Percentiles rank a stretch among this genome's conserved stretches.
Evolutionary conservation across 1,140 invertebrate genomes (phyloP).

Genomic region (Lepidurus packardi): DNA sequence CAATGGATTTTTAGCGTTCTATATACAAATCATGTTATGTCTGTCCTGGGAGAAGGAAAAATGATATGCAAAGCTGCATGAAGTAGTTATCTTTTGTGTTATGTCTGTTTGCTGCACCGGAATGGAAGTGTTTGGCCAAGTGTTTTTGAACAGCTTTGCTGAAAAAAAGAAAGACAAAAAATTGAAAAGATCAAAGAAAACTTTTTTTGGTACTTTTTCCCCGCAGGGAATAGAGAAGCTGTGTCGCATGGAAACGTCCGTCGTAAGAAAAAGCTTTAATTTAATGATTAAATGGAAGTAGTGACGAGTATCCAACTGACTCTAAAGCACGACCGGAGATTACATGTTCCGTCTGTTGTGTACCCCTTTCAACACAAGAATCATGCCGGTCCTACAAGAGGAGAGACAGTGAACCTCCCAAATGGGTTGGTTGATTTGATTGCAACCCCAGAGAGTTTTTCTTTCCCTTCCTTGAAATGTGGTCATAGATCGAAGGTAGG

Average conservation of each 20-base stretch:
- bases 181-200: neutral
- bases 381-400: neutral
- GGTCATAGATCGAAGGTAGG: no score
- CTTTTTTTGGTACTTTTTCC: neutral
- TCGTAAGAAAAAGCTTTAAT: neutral
- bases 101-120: neutral
- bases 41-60: neutral
- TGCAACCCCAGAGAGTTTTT: neutral
- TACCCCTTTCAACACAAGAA: neutral
- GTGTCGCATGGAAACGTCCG: neutral
- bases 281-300: neutral
- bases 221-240: neutral
- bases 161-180: neutral
- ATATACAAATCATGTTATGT: neutral
- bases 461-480: no score
- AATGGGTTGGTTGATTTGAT: neutral
- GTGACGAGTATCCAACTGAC: neutral
- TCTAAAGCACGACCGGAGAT: neutral
- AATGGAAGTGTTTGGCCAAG: neutral
- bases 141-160: neutral
- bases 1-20: no score
- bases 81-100: neutral
- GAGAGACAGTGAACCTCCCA: neutral
- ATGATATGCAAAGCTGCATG: constrained; percentile 6
- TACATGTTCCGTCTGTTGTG: constrained; percentile 15